phyloP scores from a whole-genome alignment of 2,113 vertebrate species.

The Trematomus loennbergii region DNA sequence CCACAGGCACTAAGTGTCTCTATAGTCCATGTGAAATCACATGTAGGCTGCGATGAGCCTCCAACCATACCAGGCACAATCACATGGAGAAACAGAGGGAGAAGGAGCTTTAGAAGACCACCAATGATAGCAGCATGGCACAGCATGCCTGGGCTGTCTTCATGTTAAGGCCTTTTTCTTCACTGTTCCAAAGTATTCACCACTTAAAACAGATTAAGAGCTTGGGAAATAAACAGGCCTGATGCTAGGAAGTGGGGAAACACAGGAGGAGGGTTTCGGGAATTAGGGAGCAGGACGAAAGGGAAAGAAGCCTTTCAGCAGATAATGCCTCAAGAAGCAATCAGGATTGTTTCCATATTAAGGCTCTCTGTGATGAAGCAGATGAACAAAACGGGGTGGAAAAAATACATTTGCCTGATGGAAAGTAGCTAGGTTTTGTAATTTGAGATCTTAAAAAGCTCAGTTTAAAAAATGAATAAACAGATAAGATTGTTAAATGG shows the following conservation, averaged over 20 bases:
- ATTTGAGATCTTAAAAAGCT: conserved; percentile 35
- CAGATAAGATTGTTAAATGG: conserved; percentile 11
- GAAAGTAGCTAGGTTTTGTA: conserved; percentile 15
- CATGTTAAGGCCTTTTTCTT: conserved; percentile 68
- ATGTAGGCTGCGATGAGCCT: conserved; percentile 82
- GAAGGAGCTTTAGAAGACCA: conserved; percentile 78
- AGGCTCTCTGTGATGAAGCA: conserved; percentile 58
- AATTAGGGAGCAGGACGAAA: conserved; percentile 72
- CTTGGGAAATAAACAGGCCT: conserved; percentile 72
- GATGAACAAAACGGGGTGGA: conserved; percentile 54
- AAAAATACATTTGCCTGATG: conserved; percentile 27
- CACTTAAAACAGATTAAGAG: conserved; percentile 84
- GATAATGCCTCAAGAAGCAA: conserved; percentile 66
- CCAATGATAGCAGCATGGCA: conserved; percentile 72
- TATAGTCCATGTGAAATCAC: conserved; percentile 82
- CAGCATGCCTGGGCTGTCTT: conserved; percentile 59
- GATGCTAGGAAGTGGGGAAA: conserved; percentile 63
- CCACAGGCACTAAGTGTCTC: conserved; percentile 79
- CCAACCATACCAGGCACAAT: conserved; percentile 76
- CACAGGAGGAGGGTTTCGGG: conserved; percentile 62
- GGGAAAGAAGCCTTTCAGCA: conserved; percentile 56
- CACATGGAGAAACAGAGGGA: conserved; percentile 53
- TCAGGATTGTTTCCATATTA: conserved; percentile 70
- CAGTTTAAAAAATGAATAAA: conserved; percentile 22
- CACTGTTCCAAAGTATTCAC: conserved; percentile 77